Evolutionary conservation across 2,888 invertebrate species (phyloP).

Genomic region (Furcula furcula): DNA sequence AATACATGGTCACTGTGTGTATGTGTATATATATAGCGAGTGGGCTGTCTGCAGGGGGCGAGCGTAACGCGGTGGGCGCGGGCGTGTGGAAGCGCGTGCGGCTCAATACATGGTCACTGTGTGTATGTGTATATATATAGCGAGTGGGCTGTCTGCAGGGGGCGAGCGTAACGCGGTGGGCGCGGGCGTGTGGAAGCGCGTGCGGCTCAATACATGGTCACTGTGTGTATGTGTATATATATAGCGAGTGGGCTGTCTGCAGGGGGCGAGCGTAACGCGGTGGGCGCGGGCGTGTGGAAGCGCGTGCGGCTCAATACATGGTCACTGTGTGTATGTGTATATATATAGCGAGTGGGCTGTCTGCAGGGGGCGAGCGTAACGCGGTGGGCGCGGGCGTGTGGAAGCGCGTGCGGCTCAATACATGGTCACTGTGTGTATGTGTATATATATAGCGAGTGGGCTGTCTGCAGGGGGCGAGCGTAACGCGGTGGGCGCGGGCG

Average conservation of each 20-base stretch:
- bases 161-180: slow-evolving; percentile 94
- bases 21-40: background rate
- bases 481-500: slow-evolving; percentile 94
- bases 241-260: slow-evolving; percentile 2
- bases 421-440: too few relatives aligned
- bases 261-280: slow-evolving; percentile 89
- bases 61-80: slow-evolving; percentile 94
- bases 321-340: too few relatives aligned
- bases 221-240: background rate
- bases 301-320: slow-evolving; percentile 97
- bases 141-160: slow-evolving; percentile 12
- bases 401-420: slow-evolving; percentile 96
- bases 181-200: slow-evolving; percentile 95
- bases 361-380: slow-evolving; percentile 85
- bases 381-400: slow-evolving; percentile 96
- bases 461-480: slow-evolving; percentile 80
- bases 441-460: background rate
- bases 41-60: slow-evolving; percentile 62
- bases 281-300: slow-evolving; percentile 96
- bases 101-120: too few relatives aligned
- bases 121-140: background rate
- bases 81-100: slow-evolving; percentile 96
- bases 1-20: too few relatives aligned
- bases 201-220: slow-evolving; percentile 97
- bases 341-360: slow-evolving; percentile 1